Base-by-base conservation (phyloP, 2,888 invertebrate genomes). In the Steinernema carpocapsae region DNA sequence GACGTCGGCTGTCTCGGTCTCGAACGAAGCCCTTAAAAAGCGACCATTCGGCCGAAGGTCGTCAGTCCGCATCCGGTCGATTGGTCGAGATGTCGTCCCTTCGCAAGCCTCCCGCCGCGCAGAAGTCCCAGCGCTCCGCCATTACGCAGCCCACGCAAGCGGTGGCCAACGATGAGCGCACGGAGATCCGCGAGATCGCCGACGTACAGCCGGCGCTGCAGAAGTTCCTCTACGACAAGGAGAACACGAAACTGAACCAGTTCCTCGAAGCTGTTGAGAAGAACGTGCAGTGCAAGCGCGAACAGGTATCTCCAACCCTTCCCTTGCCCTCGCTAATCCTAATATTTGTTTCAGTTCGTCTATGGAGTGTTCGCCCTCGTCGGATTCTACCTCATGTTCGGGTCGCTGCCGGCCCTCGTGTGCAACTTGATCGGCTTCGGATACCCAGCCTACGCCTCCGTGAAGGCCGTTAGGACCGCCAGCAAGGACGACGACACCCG, bases 401-500 rank as follows among this genome's bases (percentile, higher is more conserved):
- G 81, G 17, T 52, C 73, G 17, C 46, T 76, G 19, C 95, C 94
- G 80, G 42, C 75, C 43, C 56, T 80, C 24, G 48, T 85, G 29
- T 82, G 82, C 76, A 81, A 81, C 72, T 42, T 81, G 56, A 81
- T 81, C 76, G 81, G 81, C 14, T 79, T 83, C 72, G 80, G 59
- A 37, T 81, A 83, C 48, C 81, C 81, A 3, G 76, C 82, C 14
- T 81, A 81, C 70, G 77, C 72, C 29, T 83, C 82, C 29, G 81
- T 81, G 70, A 78, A 78, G 74, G 91, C 91, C 1, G 88, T 91
- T 52, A 90, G 91, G 80, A 88, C 88, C 26, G 71, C 77, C 10
- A 81, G 84, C 76, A 90, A 90, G 82, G 89, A 90, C 59, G 79
- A 81, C 73, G 80, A 82, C 72, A 77, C 80, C 43, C 87, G 95